These are phyloP conservation scores for Notarius quadriscutis DNA, from an alignment of 2,113 vertebrate genomes.

Conservation along the genomic window DNA sequence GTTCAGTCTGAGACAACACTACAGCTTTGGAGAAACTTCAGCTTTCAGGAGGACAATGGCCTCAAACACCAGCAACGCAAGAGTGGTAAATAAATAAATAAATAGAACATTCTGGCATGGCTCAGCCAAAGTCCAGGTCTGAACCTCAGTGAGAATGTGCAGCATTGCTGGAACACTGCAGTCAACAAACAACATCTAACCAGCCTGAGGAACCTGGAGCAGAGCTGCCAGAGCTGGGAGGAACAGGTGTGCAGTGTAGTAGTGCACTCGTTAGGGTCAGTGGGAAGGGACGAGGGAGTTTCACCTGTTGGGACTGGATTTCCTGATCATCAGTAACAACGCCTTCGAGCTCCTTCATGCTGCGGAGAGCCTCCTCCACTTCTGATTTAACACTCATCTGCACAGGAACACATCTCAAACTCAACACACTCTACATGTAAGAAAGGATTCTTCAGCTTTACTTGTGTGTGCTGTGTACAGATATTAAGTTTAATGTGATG, in stretches of 20 bases:
- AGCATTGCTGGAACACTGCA: too few relatives aligned
- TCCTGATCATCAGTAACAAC: slow-evolving; percentile 64
- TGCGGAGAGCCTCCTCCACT: slow-evolving; percentile 60
- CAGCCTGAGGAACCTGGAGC: background rate
- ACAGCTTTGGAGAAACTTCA: background rate
- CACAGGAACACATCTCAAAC: background rate
- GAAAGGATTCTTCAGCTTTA: background rate
- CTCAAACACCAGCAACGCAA: too few relatives aligned
- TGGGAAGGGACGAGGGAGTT: background rate
- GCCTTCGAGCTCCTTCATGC: slow-evolving; percentile 58
- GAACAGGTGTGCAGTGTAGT: background rate
- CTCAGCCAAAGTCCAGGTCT: too few relatives aligned
- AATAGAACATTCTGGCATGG: too few relatives aligned
- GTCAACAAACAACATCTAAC: too few relatives aligned
- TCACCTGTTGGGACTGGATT: slow-evolving; percentile 64
- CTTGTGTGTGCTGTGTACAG: background rate
- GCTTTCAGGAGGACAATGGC: too few relatives aligned
- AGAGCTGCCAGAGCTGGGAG: background rate
- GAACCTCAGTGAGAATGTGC: too few relatives aligned
- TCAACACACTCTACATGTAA: too few relatives aligned
- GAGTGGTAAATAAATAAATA: too few relatives aligned
- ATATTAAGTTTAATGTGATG: background rate
- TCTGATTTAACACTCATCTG: slow-evolving; percentile 61
- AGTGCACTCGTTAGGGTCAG: background rate
- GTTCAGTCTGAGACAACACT: background rate